Conservation (phyloP, 2,888 invertebrate genomes). For the Heliconius aoede region DNA sequence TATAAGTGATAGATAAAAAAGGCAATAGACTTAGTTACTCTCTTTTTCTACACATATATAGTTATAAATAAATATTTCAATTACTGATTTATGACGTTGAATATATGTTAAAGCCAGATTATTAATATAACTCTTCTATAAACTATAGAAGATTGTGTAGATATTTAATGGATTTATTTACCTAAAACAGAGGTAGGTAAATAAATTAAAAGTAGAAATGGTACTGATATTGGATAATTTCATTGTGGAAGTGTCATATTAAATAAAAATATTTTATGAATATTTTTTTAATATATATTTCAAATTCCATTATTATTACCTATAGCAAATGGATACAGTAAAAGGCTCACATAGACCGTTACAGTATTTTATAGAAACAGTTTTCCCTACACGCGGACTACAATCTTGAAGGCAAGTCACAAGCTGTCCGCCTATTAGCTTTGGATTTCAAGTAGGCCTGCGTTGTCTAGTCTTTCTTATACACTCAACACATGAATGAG, state of each 20-base stretch:
- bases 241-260: no score
- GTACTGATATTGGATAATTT: no score
- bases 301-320: not conserved
- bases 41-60: not conserved
- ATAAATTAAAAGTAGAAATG: no score
- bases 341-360: constrained; percentile 28
- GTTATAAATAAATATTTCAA: no score
- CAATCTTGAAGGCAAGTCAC: constrained; percentile 51
- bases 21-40: not conserved
- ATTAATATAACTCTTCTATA: no score
- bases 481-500: constrained; percentile 62
- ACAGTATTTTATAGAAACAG: constrained; percentile 46
- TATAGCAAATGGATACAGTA: not conserved
- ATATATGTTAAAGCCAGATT: no score
- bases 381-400: constrained; percentile 45
- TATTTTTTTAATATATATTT: not conserved
- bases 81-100: no score
- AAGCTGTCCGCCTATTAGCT: constrained; percentile 53
- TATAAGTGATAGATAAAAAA: not conserved
- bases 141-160: no score
- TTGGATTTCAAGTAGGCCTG: constrained; percentile 52
- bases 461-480: constrained; percentile 53
- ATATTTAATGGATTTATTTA: no score
- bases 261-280: not conserved
- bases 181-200: no score